phyloP scores from a whole-genome alignment of 64 coral and sea anemone species.

The Montipora cactus region DNA sequence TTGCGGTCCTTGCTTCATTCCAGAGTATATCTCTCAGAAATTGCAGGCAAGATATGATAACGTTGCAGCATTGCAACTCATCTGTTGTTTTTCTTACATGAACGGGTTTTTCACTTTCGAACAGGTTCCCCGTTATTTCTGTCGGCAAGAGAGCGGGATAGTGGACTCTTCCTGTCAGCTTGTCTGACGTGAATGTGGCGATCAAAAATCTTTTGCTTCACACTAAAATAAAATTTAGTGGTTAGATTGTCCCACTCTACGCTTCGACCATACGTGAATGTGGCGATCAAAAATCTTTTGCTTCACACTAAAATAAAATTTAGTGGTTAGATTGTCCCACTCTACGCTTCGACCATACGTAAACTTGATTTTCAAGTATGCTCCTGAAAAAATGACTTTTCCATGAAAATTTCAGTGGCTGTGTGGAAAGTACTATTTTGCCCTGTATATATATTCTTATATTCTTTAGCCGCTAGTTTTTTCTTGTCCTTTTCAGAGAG shows the following conservation, averaged over 20 bases:
- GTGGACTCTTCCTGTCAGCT: background rate
- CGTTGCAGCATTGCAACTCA: background rate
- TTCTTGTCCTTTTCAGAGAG: constrained; percentile 65
- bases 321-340: too few relatives aligned
- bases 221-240: too few relatives aligned
- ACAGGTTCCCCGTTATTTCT: background rate
- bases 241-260: too few relatives aligned
- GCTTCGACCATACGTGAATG: background rate
- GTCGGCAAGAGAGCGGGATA: too few relatives aligned
- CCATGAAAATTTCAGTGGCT: background rate
- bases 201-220: background rate
- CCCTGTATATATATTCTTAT: too few relatives aligned
- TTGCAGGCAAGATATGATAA: constrained; percentile 65
- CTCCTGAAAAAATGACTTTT: too few relatives aligned
- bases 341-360: too few relatives aligned
- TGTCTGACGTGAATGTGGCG: background rate
- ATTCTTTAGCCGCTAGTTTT: too few relatives aligned
- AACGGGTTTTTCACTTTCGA: background rate
- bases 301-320: too few relatives aligned
- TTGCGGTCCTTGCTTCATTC: constrained; percentile 82
- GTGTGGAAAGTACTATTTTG: background rate
- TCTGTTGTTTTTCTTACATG: background rate
- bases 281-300: background rate
- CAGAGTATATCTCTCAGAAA: constrained; percentile 79
- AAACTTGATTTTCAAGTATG: too few relatives aligned